Evolutionary conservation across 2,888 invertebrate genomes (phyloP), one percentile per base, ranked within the genome.

Genomic region (Phoenoteleia sp.): DNA sequence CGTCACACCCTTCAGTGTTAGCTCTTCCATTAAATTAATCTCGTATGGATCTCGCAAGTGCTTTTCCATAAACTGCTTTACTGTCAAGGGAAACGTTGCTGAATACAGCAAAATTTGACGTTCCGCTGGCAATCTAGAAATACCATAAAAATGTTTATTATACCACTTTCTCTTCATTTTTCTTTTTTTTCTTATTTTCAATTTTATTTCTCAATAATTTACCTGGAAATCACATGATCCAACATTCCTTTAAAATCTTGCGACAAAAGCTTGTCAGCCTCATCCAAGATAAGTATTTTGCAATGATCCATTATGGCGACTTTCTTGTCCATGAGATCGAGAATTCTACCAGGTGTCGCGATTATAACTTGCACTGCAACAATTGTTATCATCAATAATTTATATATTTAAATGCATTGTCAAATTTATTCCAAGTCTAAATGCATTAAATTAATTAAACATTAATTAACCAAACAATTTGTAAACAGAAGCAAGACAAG

Each of bases 161-260:
- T n/a, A n/a, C n/a, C n/a, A n/a, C n/a, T n/a, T n/a, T n/a, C n/a
- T n/a, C n/a, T n/a, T n/a, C n/a, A n/a, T n/a, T n/a, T n/a, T n/a
- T n/a, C n/a, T 60, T 21, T 39, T 11, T 2, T 29, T 29, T 81
- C 5, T 54, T 42, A 6, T 45, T 25, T 15, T 25, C 29, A 36
- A 52, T 17, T 6, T 17, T 81, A 76, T 7, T 15, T 15, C 42
- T 11, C 15, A 71, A 45, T 36, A 21, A 45, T 56, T 52, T 89
- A 94, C 94, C 95, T 96, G 87, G 95, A 96, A 94, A 99, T 99
- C 93, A 99, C 98, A 95, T 97, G 98, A 95, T 99, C 99, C 94
- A 99, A 95, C 98, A 99, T 99, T 94, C 98, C 98, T 95, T 99
- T 99, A 94, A 99, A 99, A 95, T 99, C 99, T 95, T 99, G 99